Base-by-base conservation (phyloP, 2,888 invertebrate species). In the Kryphioiulus occultus region DNA sequence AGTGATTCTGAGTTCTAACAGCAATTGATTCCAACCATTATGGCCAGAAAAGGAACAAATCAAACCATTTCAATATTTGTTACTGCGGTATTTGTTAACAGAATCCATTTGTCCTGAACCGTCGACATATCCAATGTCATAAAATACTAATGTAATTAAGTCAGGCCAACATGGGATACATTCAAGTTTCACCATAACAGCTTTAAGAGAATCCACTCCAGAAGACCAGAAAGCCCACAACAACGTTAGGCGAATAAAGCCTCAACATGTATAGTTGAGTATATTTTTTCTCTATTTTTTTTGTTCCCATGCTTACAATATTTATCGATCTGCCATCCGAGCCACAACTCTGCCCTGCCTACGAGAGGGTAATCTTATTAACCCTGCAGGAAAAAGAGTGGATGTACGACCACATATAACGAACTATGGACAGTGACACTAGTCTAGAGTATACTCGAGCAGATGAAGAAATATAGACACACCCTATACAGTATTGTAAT, bases 351-450 rank as follows among this genome's bases (percentile, higher is more conserved):
- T n/a, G 59, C 59, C n/a, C 59, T 59, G 10, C 47, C 10, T 15
- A 47, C 47, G 47, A 47, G 47, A 59, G 59, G 59, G 59, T 59
- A 59, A 59, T 59, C 59, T 59, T 59, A 59, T 59, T 59, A 59
- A 59, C 59, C 39, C 9, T 39, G 39, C 39, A 5, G 39, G 39
- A 9, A 39, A 39, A 39, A 39, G 3, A 39, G 9, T 4, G 22
- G 59, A 59, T 59, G 59, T n/a, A n/a, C 15, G 22, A 15, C n/a
- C 59, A n/a, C 59, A 7, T n/a, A 15, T 59, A 59, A 59, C 59
- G 59, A 59, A n/a, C 7, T n/a, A 59, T n/a, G 59, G 59, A 59
- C 59, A 59, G 19, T 2, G 22, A n/a, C n/a, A 22, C n/a, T n/a
- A 2, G n/a, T 59, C 19, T 59, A 3, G 39, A 39, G 9, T 39